Base-by-base conservation (phyloP, 2,888 invertebrate species). In the Phaedon cochleariae region DNA sequence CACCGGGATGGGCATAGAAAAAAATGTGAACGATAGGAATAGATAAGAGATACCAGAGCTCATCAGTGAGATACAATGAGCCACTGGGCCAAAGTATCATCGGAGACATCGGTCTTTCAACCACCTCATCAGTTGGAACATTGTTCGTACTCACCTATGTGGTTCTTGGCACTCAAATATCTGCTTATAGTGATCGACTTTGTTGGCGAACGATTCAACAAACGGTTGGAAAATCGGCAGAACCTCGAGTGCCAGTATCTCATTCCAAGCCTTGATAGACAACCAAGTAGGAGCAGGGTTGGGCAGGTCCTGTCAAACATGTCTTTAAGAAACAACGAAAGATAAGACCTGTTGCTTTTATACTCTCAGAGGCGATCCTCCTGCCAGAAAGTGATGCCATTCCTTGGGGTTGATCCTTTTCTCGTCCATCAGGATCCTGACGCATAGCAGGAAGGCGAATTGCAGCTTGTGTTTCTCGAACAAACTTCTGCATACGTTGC, bases 391-490 rank as follows among this genome's bases (percentile, higher is more conserved):
- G 80, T 92, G 93, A 74, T 90, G 88, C 86, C 94, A 92, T 79
- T 95, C 94, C 0, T 82, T 84, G 4, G 79, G 77, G 53, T 90
- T 85, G 18, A 94, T 88, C 48, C 85, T 75, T 0, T 87, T 86
- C 1, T 85, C 83, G 64, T 90, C 89, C 73, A 92, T 84, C 71
- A 89, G 82, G 15, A 93, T 89, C 41, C 94, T 85, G 0, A 88
- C 88, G 70, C 91, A 90, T 26, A 93, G 80, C 21, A 93, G 85
- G 77, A 94, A 91, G 6, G 92, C 94, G 82, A 95, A 96, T 69
- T 95, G 86, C 12, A 96, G 84, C 84, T 96, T 96, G 84, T 97
- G 93, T 67, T 90, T 90, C 79, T 96, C 96, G 78, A 97, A 96
- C 59, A 97, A 87, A 71, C 95, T 95, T 54, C 96, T 88, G 77